Conservation (phyloP, 2,113 vertebrate species). For the Lepus timidus region DNA sequence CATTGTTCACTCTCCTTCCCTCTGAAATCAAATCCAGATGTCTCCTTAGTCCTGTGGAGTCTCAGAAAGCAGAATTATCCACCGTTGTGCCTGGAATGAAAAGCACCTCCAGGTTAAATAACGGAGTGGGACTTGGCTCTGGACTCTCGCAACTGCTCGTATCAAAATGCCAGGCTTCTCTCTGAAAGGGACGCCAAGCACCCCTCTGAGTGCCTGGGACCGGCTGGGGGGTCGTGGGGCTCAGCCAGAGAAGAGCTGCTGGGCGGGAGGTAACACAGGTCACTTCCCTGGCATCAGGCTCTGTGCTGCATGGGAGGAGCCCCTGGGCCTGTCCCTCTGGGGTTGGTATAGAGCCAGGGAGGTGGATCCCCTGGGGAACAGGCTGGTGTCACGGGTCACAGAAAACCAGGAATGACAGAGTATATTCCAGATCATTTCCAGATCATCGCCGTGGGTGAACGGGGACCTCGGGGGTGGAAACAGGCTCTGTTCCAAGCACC, state of each 20-base stretch:
- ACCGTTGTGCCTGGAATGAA: background rate
- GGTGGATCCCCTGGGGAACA: accelerated
- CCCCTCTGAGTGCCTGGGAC: accelerated
- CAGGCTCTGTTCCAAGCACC: background rate
- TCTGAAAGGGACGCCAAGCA: background rate
- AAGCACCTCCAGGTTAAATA: conserved; percentile 22
- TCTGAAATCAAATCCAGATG: conserved; percentile 64
- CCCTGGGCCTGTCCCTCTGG: background rate
- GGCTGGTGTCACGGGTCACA: background rate
- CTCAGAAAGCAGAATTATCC: background rate
- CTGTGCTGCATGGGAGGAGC: accelerated
- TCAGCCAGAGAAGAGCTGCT: accelerated
- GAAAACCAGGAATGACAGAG: too few relatives aligned
- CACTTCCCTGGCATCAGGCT: background rate
- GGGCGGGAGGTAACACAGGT: accelerated
- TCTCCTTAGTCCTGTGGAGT: background rate
- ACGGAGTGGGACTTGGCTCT: background rate
- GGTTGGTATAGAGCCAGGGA: background rate
- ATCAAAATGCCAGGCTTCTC: background rate
- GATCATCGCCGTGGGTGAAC: background rate
- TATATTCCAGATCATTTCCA: background rate
- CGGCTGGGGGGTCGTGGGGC: background rate
- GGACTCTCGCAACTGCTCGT: background rate
- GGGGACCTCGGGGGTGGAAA: background rate
- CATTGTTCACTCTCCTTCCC: background rate